A percentile compares a stretch with the other conserved stretches of the same genome.
Evolutionary conservation across 2,113 vertebrate genomes (phyloP).

Genomic region (Oreochromis spilurus): DNA sequence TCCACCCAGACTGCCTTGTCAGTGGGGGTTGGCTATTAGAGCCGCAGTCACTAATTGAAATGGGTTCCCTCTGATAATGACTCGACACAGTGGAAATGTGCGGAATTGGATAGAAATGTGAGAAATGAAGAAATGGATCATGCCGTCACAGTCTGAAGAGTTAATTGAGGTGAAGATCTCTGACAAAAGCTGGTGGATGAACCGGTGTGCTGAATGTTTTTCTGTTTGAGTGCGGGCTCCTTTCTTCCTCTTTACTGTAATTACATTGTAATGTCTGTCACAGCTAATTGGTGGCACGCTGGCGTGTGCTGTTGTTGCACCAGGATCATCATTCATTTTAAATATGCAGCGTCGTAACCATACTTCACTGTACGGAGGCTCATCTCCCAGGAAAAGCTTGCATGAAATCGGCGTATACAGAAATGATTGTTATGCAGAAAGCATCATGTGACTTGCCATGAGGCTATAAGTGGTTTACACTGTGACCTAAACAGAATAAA

Average conservation of each 20-base stretch:
- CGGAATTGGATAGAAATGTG: conserved; percentile 26
- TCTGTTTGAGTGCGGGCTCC: neutral
- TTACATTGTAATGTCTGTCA: neutral
- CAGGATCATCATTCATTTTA: neutral
- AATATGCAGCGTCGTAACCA: neutral
- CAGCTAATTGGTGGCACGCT: neutral
- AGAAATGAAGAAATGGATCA: conserved; percentile 8
- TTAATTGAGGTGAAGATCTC: conserved; percentile 32
- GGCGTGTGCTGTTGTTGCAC: neutral
- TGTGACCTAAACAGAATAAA: neutral
- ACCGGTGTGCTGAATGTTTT: neutral
- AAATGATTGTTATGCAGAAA: neutral
- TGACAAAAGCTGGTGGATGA: neutral
- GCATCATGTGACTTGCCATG: neutral
- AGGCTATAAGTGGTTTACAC: neutral
- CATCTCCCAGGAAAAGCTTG: neutral
- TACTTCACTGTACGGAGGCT: neutral
- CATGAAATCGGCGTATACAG: neutral
- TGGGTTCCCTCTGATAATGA: conserved; percentile 42
- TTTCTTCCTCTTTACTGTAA: neutral
- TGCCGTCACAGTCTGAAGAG: conserved; percentile 4
- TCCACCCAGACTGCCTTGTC: conserved; percentile 36
- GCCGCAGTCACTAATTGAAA: conserved; percentile 53
- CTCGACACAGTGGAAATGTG: conserved; percentile 12
- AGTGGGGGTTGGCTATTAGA: conserved; percentile 43